Evolutionary conservation across 2,888 invertebrate species (phyloP), one percentile per base, ranked within the genome.

Genomic region (Dorcus hopei): DNA sequence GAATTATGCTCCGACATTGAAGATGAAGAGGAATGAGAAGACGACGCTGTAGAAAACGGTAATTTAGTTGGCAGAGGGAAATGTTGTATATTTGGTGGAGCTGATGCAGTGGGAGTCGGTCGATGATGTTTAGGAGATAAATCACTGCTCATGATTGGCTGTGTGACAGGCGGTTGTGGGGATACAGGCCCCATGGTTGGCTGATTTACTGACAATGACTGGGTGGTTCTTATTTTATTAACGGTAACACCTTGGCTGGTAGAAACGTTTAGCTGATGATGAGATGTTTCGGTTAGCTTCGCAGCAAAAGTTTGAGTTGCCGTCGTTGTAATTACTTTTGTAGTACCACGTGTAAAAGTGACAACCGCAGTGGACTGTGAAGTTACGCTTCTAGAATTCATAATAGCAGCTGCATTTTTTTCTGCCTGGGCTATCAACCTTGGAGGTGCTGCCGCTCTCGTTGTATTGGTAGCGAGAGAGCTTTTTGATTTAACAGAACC

Each of bases 301-400:
- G 89, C 89, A 14, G 89, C 89, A 78, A 89, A 89, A 1, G 89
- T 87, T 78, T 86, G 86, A 49, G 83, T 82, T n/a, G 86, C 81
- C 16, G 73, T 68, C 14, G 71, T 71, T 40, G 73, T 72, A 50
- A 69, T 64, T 58, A 70, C 65, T 61, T 70, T 72, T 6, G 62
- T 58, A 19, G 59, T 64, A 51, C 61, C 57, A 51, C 57, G 55
- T 38, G 58, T 52, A 8, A 52, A 58, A 8, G 66, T 52, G 79
- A 79, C 64, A 80, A 59, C 55, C 33, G 77, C 58, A 68, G 69
- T 59, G 68, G 61, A 26, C 83, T 82, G 80, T 82, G 54, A 47
- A 9, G 47, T 49, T 8, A 45, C 23, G 3, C 40, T 26, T 49
- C 56, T 58, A 26, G 66, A 65, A 54, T 64, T 70, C 51, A 79